phyloP scores from a whole-genome alignment of 2,888 invertebrate species.

The Chorisops tibialis region DNA sequence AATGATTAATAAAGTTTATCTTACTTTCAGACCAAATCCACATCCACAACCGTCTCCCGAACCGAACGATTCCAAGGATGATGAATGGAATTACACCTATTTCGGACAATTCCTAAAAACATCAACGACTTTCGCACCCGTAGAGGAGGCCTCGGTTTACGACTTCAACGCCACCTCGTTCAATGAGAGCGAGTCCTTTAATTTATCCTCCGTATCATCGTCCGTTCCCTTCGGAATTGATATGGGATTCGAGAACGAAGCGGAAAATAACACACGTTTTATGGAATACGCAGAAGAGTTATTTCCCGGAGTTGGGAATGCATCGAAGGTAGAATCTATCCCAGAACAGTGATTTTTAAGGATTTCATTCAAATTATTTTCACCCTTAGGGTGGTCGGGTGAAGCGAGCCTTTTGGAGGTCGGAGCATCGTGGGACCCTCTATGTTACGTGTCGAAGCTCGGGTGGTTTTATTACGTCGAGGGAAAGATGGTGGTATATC shows the following conservation, averaged over 20 bases:
- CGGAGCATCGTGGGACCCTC: conserved; percentile 42
- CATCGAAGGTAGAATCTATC: background rate
- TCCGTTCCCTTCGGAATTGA: conserved; percentile 34
- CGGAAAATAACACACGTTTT: conserved; percentile 45
- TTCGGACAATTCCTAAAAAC: conserved; percentile 26
- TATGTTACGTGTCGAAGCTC: conserved; percentile 63
- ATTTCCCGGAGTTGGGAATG: conserved; percentile 42
- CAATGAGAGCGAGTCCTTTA: conserved; percentile 36
- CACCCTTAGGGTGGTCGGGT: conserved; percentile 29
- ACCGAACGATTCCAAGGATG: conserved; percentile 15
- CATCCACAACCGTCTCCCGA: background rate
- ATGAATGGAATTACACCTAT: conserved; percentile 23
- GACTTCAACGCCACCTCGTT: conserved; percentile 26
- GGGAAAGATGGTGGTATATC: conserved; percentile 94
- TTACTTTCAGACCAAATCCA: background rate
- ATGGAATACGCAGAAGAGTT: conserved; percentile 56
- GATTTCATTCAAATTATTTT: background rate
- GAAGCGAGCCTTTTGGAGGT: conserved; percentile 36
- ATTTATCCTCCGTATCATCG: conserved; percentile 26
- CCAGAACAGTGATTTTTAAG: background rate
- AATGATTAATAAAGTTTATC: too few species aligned
- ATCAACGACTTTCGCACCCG: background rate
- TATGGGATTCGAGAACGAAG: conserved; percentile 34
- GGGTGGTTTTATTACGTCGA: conserved; percentile 70
- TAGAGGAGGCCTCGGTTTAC: background rate